Percentiles rank a stretch among this genome's conserved stretches.
These are phyloP conservation scores for Heliconius hortense DNA, from an alignment of 2,888 invertebrate genomes.

Conservation along the genomic window DNA sequence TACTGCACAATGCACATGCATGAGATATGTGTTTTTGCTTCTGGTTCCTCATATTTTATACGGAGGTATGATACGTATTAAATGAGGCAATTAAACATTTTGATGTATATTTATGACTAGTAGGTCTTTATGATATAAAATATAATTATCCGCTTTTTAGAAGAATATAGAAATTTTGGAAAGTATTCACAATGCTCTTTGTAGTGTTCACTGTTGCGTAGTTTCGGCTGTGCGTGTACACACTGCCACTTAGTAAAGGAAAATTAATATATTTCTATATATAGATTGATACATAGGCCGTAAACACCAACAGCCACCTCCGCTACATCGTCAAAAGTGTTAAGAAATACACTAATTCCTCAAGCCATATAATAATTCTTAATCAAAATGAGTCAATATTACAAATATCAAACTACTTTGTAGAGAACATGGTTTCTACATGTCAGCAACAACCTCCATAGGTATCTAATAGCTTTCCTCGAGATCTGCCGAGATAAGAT, in stretches of 20 bases:
- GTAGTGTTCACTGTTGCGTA: no score
- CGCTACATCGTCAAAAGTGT: no score
- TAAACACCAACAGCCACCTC: neutral
- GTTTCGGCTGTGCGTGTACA: no score
- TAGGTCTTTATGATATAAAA: no score
- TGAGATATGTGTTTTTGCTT: conserved; percentile 9
- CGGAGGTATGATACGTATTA: neutral
- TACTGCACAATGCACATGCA: conserved; percentile 8
- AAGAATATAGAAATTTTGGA: no score
- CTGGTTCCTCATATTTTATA: conserved; percentile 18
- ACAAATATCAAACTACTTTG: neutral
- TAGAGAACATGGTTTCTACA: neutral
- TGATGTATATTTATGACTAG: neutral
- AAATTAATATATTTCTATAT: no score
- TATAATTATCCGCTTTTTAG: no score
- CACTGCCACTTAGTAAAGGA: no score
- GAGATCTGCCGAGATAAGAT: conserved; percentile 37
- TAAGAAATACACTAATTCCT: no score
- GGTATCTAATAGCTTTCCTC: conserved; percentile 22
- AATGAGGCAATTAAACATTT: neutral
- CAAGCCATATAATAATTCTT: neutral
- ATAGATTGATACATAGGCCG: no score
- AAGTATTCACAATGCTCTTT: no score
- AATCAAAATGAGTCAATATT: neutral
- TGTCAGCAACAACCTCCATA: conserved; percentile 11